phyloP scores from a whole-genome alignment of 1,140 invertebrate species.

The Homalodisca vitripennis region DNA sequence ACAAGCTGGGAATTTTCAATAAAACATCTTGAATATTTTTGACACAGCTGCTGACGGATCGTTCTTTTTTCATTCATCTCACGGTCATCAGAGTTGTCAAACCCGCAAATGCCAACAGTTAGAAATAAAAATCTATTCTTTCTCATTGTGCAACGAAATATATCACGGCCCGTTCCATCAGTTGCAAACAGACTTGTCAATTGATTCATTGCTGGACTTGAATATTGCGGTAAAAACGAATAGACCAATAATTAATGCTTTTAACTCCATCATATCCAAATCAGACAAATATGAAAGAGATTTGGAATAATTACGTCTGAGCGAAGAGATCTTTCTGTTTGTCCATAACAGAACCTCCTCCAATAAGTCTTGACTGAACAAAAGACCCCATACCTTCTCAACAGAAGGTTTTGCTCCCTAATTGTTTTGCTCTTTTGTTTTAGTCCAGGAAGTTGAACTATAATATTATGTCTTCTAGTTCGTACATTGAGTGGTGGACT shows the following conservation, averaged over 20 bases:
- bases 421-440: no score
- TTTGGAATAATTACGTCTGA: not conserved
- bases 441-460: no score
- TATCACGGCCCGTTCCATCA: conserved; percentile 38
- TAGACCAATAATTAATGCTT: conserved; percentile 37
- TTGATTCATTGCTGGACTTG: conserved; percentile 36
- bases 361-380: conserved; percentile 1
- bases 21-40: conserved; percentile 43
- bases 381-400: conserved; percentile 8
- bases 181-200: conserved; percentile 37
- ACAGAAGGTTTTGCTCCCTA: conserved; percentile 3
- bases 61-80: conserved; percentile 6
- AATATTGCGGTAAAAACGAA: conserved; percentile 34
- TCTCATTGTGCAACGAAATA: conserved; percentile 38
- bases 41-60: conserved; percentile 20
- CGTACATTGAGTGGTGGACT: no score
- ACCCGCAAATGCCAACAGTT: conserved; percentile 34
- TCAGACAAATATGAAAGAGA: conserved; percentile 1
- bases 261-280: conserved; percentile 26
- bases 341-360: conserved; percentile 28
- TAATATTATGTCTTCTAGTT: no score
- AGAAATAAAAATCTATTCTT: conserved; percentile 38
- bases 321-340: not conserved
- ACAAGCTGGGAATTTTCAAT: conserved; percentile 41
- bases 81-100: not conserved